These are phyloP conservation scores for Micrasema minimum DNA, from an alignment of 1,140 invertebrate genomes.

Conservation along the genomic window DNA sequence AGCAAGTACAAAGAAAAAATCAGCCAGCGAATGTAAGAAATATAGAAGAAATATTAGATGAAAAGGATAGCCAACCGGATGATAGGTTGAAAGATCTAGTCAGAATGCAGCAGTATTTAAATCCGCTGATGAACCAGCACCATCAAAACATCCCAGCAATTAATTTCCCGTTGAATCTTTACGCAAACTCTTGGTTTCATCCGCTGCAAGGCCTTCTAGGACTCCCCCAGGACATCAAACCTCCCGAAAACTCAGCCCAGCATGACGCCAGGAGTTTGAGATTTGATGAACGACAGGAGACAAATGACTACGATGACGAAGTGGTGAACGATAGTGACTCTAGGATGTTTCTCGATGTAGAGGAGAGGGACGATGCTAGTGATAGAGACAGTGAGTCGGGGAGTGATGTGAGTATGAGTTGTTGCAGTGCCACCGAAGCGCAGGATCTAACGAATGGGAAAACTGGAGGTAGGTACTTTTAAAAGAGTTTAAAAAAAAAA, in stretches of 20 bases:
- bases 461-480: too few relatives aligned
- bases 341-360: slow-evolving; percentile 28
- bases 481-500: too few relatives aligned
- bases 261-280: background rate
- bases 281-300: slow-evolving; percentile 19
- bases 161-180: slow-evolving; percentile 47
- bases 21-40: slow-evolving; percentile 34
- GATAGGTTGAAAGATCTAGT: slow-evolving; percentile 44
- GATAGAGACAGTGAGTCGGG: slow-evolving; percentile 48
- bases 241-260: too few relatives aligned
- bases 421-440: slow-evolving; percentile 47
- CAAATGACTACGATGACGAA: slow-evolving; percentile 33
- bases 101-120: slow-evolving; percentile 51
- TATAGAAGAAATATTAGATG: background rate
- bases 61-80: slow-evolving; percentile 39
- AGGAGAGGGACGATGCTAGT: slow-evolving; percentile 44
- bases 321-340: slow-evolving; percentile 10
- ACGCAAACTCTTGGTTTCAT: slow-evolving; percentile 48
- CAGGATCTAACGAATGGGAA: slow-evolving; percentile 50
- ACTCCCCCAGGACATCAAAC: slow-evolving; percentile 29
- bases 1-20: slow-evolving; percentile 16
- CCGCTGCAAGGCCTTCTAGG: slow-evolving; percentile 45
- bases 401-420: slow-evolving; percentile 49
- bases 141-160: slow-evolving; percentile 32
- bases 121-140: slow-evolving; percentile 41